Percentiles rank a stretch among this genome's conserved stretches.
Conservation (phyloP, 2,797 vertebrate genomes). For the Sebastes cheni region DNA sequence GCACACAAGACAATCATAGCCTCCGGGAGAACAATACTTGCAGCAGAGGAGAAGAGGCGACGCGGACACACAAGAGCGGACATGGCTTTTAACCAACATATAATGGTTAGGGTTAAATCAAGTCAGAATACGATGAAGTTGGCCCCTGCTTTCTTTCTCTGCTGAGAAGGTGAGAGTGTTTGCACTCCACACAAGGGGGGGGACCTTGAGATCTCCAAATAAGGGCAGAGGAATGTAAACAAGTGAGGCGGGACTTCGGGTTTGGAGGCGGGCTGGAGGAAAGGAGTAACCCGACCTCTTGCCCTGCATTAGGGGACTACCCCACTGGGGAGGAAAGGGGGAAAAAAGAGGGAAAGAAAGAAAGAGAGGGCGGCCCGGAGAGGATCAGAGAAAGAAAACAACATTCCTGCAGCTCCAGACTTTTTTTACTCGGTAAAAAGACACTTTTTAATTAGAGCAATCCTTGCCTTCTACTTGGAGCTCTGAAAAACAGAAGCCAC, state of each 20-base stretch:
- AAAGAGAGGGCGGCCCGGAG: slow-evolving; percentile 25
- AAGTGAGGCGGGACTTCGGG: slow-evolving; percentile 79
- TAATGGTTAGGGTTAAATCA: slow-evolving; percentile 57
- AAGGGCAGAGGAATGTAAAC: slow-evolving; percentile 89
- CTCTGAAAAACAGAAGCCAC: slow-evolving; percentile 46
- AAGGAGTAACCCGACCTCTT: slow-evolving; percentile 83
- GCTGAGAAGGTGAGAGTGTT: slow-evolving; percentile 76
- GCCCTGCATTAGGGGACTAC: slow-evolving; percentile 69
- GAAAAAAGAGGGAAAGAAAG: not conserved
- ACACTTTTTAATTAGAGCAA: slow-evolving; percentile 80
- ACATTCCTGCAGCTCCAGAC: slow-evolving; percentile 78
- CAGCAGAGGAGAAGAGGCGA: slow-evolving; percentile 6
- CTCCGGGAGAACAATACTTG: slow-evolving; percentile 15
- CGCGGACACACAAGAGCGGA: not conserved
- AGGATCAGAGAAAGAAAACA: slow-evolving; percentile 76
- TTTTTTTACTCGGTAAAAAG: slow-evolving; percentile 72
- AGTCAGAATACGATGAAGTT: slow-evolving; percentile 46
- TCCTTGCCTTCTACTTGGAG: slow-evolving; percentile 55
- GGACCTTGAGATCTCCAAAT: slow-evolving; percentile 81
- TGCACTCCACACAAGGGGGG: slow-evolving; percentile 67
- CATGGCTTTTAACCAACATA: slow-evolving; percentile 38
- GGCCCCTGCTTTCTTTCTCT: slow-evolving; percentile 58
- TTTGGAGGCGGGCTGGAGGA: slow-evolving; percentile 60
- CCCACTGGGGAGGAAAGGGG: slow-evolving; percentile 45
- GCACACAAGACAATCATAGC: slow-evolving; percentile 18